Base-by-base conservation (phyloP, 2,113 vertebrate species). In the Syngnathoides biaculeatus region DNA sequence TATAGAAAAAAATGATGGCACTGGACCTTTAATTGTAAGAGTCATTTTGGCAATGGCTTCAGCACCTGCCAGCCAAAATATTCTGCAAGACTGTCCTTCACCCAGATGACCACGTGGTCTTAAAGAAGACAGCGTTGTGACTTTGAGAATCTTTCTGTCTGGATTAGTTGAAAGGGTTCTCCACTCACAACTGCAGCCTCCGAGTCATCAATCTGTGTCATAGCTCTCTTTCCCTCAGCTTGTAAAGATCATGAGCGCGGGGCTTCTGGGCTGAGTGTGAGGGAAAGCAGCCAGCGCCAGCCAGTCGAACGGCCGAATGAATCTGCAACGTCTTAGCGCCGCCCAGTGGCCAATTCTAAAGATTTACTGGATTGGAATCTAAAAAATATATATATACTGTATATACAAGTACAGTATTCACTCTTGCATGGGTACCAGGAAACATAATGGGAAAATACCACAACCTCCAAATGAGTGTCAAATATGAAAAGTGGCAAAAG, bases 121-220 rank as follows among this genome's bases (percentile, higher is more conserved):
- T 17, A n/a, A 7, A 19, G 42, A 39, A 47, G 22, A n/a, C 27
- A 50, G 17, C 11, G 30, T n/a, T 7, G 14, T 20, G 26, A 35
- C 22, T 48, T 48, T 47, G 40, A 62, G 17, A 47, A 13, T 65
- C 14, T 47, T 50, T 50, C 45, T 20, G 22, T 20, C 26, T 19
- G 42, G 45, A 47, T 35, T 20, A 20, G 45, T 48, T 27, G n/a
- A 2, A 14, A 50, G 43, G 62, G 27, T 64, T 27, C 62, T 30
- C 9, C 60, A 50, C 75, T 78, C 69, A 65, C 57, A 73, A 39
- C 24, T 39, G 71, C 30, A 65, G 57, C 67, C 70, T 55, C 39
- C 70, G 83, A 85, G 74, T 83, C 80, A 86, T 89, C 75, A 47
- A 77, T 86, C 79, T 87, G 75, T 83, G 82, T 79, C 84, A 69